These are phyloP conservation scores for Coendou prehensilis DNA, from an alignment of 2,797 vertebrate genomes.

Conservation along the genomic window DNA sequence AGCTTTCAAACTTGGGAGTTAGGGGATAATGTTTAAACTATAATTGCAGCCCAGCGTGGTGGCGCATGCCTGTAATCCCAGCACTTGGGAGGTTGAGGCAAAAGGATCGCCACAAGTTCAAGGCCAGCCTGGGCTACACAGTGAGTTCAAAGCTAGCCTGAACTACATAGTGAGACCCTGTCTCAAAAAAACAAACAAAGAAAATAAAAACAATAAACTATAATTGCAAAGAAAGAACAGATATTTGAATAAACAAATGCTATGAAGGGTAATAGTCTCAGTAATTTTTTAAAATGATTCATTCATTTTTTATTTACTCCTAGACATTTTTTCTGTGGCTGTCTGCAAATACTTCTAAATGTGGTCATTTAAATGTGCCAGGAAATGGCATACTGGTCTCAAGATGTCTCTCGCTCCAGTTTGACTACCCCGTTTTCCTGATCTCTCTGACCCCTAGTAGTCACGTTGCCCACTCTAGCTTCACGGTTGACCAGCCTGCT, in stretches of 20 bases:
- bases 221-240: constrained; percentile 1
- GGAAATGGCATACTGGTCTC: not conserved
- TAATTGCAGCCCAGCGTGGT: not conserved
- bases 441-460: not conserved
- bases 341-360: not conserved
- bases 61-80: not conserved
- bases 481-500: not conserved
- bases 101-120: not conserved
- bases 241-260: not conserved
- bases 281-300: constrained; percentile 23
- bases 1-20: not conserved
- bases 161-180: not conserved
- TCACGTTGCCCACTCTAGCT: not conserved
- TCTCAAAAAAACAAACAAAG: not conserved
- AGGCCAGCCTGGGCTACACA: not conserved
- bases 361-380: not conserved
- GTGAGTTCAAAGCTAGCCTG: not conserved
- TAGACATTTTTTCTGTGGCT: not conserved
- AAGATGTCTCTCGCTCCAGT: not conserved
- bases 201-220: not conserved
- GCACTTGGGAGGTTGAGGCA: not conserved
- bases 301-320: not conserved
- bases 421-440: not conserved
- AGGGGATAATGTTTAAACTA: not conserved
- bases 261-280: not conserved